Evolutionary conservation across 2,888 invertebrate species (phyloP).

Genomic region (Apeira syringaria): DNA sequence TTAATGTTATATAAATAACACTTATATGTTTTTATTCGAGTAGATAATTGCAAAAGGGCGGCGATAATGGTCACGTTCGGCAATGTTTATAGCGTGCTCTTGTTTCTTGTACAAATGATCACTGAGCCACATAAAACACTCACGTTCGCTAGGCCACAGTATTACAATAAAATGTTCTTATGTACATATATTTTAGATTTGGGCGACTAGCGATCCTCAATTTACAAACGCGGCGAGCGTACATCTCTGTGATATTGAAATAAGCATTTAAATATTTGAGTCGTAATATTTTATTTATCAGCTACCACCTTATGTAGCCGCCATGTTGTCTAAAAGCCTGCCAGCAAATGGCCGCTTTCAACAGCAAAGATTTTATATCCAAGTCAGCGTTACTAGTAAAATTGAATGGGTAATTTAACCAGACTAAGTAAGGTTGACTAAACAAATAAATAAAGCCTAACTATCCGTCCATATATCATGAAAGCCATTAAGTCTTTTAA

Average conservation of each 20-base stretch:
- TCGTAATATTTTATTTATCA: constrained; percentile 25
- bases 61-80: no score
- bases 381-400: constrained; percentile 23
- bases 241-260: constrained; percentile 26
- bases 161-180: constrained; percentile 66
- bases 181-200: constrained; percentile 55
- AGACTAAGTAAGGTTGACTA: constrained; percentile 27
- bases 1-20: no score
- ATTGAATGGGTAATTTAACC: constrained; percentile 24
- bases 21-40: no score
- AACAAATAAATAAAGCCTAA: constrained; percentile 25
- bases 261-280: constrained; percentile 26
- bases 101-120: no score
- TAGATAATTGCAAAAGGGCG: no score
- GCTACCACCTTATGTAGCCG: constrained; percentile 12
- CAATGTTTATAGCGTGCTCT: no score
- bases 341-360: constrained; percentile 4
- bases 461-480: constrained; percentile 23
- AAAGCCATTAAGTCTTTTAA: constrained; percentile 16
- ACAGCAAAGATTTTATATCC: constrained; percentile 8
- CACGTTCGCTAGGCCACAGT: constrained; percentile 62
- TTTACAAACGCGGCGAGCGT: constrained; percentile 15
- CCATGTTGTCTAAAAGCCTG: constrained; percentile 12
- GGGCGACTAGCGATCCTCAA: constrained; percentile 12
- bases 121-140: no score